Base-by-base conservation (phyloP, 2,113 vertebrate species). In the Syngnathoides biaculeatus region DNA sequence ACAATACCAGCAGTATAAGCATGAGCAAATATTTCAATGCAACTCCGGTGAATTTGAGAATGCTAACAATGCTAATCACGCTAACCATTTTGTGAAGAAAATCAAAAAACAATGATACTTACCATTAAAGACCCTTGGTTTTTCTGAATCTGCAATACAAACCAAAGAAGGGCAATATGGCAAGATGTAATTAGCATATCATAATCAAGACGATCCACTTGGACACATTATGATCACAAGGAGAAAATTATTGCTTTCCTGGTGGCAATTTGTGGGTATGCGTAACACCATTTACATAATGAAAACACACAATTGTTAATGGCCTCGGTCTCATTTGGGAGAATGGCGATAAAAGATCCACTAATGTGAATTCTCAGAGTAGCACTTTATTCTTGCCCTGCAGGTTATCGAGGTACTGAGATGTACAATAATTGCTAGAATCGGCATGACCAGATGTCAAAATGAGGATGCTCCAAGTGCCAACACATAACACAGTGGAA, bases 221-320 rank as follows among this genome's bases (percentile, higher is more conserved):
- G 94, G 95, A 97, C 95, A 98, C 95, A 96, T 98, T 96, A 98
- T 96, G 96, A 98, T 98, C 96, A 96, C 96, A 93, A 90, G 94
- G 94, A 96, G 94, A 96, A 96, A 96, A 97, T 95, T 93, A 96
- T 95, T 94, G 94, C 93, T 94, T 97, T 93, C 95, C 95, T 97
- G 93, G 93, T 98, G 95, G 96, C 96, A 96, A 95, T 96, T 94
- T 95, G 94, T 94, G 95, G 94, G 95, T 94, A 95, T 95, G 94
- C 95, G 94, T 95, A 97, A 95, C 94, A 94, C 94, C 95, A 97
- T 99, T 99, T 98, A 96, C 97, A 98, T 98, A 99, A 98, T 99
- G 96, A 99, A 99, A 99, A 98, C 95, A 97, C 95, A 97, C 96
- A 98, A 97, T 95, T 95, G 95, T 96, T 98, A 98, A 99, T 96